Conservation (phyloP, 37 sponge, comb jelly and placozoan species). For the Halisarca cf. caerulea region DNA sequence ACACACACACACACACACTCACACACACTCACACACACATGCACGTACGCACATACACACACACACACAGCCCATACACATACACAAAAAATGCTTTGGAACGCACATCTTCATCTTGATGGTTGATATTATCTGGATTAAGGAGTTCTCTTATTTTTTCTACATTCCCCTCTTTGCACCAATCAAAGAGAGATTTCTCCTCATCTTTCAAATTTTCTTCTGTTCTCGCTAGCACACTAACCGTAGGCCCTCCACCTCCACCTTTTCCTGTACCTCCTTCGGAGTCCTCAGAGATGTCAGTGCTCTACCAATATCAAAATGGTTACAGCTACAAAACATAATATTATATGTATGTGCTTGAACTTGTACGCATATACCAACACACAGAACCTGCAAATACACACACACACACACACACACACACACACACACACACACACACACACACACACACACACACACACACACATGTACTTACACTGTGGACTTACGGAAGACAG, state of each 20-base stretch:
- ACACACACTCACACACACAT: not conserved
- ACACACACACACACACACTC: not conserved
- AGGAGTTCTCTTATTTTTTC: constrained; percentile 20
- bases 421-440: too few relatives aligned
- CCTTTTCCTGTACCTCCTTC: not conserved
- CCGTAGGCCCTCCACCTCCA: constrained; percentile 52
- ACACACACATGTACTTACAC: not conserved
- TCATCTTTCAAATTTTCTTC: constrained; percentile 41
- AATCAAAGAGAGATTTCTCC: constrained; percentile 80
- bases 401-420: too few relatives aligned
- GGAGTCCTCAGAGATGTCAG: not conserved
- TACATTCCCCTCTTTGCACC: constrained; percentile 81
- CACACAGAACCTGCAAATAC: too few relatives aligned
- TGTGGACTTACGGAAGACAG: not conserved
- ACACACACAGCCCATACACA: too few relatives aligned
- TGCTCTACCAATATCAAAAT: too few relatives aligned
- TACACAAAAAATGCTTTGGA: too few relatives aligned
- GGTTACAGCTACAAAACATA: too few relatives aligned
- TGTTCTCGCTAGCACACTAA: constrained; percentile 48
- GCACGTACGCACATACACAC: not conserved
- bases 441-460: too few relatives aligned
- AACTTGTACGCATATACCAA: too few relatives aligned
- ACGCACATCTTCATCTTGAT: constrained; percentile 48
- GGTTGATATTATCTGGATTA: constrained; percentile 30
- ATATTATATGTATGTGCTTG: too few relatives aligned